Evolutionary conservation across 2,797 vertebrate genomes (phyloP), one percentile per base, ranked within the genome.

Genomic region (Okamejei kenojei): DNA sequence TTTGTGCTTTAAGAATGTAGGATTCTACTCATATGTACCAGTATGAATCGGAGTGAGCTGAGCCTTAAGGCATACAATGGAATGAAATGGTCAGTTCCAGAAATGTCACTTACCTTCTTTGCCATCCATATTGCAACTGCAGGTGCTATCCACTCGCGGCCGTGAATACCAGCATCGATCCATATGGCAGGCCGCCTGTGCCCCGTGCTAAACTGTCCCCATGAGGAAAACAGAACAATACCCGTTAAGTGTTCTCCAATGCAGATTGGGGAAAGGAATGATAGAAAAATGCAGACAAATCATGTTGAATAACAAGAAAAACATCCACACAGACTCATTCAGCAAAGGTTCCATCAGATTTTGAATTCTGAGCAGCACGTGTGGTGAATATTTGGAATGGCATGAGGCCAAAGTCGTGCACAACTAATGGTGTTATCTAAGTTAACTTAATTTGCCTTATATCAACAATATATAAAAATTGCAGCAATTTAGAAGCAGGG

Each of bases 61-160:
- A 68, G 35, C 63, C 7, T 68, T 68, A 35, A 88, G 63, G 63
- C 82, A 38, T 58, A 19, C 15, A 26, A 58, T 3, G 32, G 23
- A 71, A 32, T 54, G 73, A 73, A 23, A 32, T 19, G 29, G 71
- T 29, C 10, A 65, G 45, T 17, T 82, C 61, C 29, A 65, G 58
- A 68, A 65, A 77, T 58, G 2, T 15, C 38, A 32, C 54, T 94
- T 93, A 96, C 97, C 96, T 97, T 95, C 94, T 95, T 96, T 80
- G 96, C 96, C 0, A 35, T 95, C 96, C 97, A 97, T 93, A 96
- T 26, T 0, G 96, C 95, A 0, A 95, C 96, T 76, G 97, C 97
- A 0, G 96, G 96, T 71, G 96, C 96, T 95, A 97, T 95, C 96
- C 96, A 97, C 93, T 97, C 97, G 35, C 96, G 94, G 0, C 96